Evolutionary conservation across 2,113 vertebrate genomes (phyloP).

Genomic region (Xyliphius kryptos): DNA sequence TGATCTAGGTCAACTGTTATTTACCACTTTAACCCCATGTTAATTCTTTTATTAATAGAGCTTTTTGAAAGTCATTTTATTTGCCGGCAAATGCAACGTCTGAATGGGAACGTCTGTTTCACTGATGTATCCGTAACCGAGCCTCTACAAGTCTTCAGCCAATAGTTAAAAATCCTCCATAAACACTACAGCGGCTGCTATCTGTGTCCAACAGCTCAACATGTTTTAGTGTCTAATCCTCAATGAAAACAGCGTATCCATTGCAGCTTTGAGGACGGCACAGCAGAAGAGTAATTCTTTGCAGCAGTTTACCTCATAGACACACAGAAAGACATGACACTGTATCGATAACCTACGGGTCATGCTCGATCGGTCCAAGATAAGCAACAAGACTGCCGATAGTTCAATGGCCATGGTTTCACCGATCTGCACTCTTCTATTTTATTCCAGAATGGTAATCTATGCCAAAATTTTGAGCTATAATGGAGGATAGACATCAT

Average conservation of each 20-base stretch:
- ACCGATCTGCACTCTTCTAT: no score
- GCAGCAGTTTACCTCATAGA: background rate
- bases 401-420: no score
- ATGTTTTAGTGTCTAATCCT: slow-evolving; percentile 30
- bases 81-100: slow-evolving; percentile 5
- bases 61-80: no score
- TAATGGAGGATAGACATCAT: no score
- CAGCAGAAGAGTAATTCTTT: slow-evolving; percentile 1
- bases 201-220: slow-evolving; percentile 33
- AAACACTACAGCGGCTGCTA: slow-evolving; percentile 27
- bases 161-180: slow-evolving; percentile 23
- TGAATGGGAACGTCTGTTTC: slow-evolving; percentile 1
- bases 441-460: no score
- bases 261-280: slow-evolving; percentile 6
- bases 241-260: slow-evolving; percentile 11
- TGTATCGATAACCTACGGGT: background rate
- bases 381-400: no score
- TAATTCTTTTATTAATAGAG: background rate
- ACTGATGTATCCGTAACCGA: slow-evolving; percentile 15
- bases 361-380: no score
- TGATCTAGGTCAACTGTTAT: background rate
- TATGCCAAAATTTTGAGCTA: no score
- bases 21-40: background rate
- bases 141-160: slow-evolving; percentile 12
- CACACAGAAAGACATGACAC: slow-evolving; percentile 2